phyloP scores from a whole-genome alignment of 1,140 invertebrate genomes.

The Penaeus chinensis region DNA sequence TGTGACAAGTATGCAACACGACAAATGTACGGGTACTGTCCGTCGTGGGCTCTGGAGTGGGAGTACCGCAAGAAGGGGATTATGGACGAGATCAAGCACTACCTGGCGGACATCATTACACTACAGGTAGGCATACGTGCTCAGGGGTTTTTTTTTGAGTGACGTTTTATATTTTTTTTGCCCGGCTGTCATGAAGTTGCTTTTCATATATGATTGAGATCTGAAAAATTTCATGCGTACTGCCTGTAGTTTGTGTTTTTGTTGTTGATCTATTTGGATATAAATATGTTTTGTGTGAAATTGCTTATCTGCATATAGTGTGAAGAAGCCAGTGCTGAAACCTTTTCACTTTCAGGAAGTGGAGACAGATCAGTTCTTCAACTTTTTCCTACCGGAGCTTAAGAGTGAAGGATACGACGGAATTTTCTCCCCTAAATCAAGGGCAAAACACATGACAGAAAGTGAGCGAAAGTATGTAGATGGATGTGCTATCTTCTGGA shows the following conservation, averaged over 20 bases:
- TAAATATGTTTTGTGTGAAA: too few relatives aligned
- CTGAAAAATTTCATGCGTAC: too few relatives aligned
- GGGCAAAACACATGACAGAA: constrained; percentile 98
- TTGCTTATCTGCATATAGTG: not conserved
- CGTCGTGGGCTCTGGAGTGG: constrained; percentile 90
- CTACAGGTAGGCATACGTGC: constrained; percentile 75
- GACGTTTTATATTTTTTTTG: not conserved
- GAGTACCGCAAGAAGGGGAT: constrained; percentile 98
- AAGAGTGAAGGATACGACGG: constrained; percentile 94
- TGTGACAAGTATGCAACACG: constrained; percentile 99
- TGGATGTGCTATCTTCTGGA: constrained; percentile 98
- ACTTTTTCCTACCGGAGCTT: constrained; percentile 95
- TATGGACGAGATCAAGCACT: constrained; percentile 94
- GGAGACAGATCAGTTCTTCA: constrained; percentile 98
- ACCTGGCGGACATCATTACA: constrained; percentile 97
- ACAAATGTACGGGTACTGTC: constrained; percentile 91
- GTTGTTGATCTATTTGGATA: too few relatives aligned
- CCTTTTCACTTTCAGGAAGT: constrained; percentile 81
- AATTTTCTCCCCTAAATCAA: constrained; percentile 98
- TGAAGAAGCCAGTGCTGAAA: too few relatives aligned
- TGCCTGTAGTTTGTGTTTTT: too few relatives aligned
- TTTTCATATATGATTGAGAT: too few relatives aligned
- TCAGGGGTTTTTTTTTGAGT: constrained; percentile 22
- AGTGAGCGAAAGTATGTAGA: constrained; percentile 97
- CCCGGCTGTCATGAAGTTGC: too few relatives aligned